phyloP scores from a whole-genome alignment of 2,113 vertebrate genomes.

The Desmodus rotundus region DNA sequence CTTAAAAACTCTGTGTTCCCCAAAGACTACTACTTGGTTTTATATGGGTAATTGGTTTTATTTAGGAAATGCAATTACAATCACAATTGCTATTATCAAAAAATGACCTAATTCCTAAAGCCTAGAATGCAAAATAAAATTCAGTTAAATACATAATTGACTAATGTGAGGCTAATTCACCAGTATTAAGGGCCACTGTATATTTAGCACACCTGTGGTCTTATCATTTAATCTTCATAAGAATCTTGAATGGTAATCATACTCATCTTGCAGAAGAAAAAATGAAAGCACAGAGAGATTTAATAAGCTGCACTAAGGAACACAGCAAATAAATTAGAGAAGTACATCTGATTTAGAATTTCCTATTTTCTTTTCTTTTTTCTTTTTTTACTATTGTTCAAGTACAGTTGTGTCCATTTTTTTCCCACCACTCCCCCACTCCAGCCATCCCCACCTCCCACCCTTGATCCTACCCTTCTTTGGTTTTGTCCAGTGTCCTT shows the following conservation, averaged over 20 bases:
- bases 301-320: not conserved
- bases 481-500: no score
- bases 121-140: not conserved
- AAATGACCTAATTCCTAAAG: not conserved
- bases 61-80: not conserved
- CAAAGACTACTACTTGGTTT: not conserved
- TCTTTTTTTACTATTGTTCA: no score
- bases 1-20: not conserved
- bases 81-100: not conserved
- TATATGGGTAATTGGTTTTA: not conserved
- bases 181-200: not conserved
- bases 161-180: not conserved
- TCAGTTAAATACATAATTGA: not conserved
- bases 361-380: not conserved
- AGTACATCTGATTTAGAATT: not conserved
- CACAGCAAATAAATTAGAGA: not conserved
- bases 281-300: not conserved
- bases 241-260: not conserved
- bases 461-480: no score
- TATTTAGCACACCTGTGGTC: not conserved
- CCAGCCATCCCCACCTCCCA: no score
- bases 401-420: no score
- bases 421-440: no score
- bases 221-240: not conserved
- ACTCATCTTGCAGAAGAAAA: not conserved